These are phyloP conservation scores for Fistularia tabacaria DNA, from an alignment of 2,797 vertebrate genomes.

Conservation along the genomic window DNA sequence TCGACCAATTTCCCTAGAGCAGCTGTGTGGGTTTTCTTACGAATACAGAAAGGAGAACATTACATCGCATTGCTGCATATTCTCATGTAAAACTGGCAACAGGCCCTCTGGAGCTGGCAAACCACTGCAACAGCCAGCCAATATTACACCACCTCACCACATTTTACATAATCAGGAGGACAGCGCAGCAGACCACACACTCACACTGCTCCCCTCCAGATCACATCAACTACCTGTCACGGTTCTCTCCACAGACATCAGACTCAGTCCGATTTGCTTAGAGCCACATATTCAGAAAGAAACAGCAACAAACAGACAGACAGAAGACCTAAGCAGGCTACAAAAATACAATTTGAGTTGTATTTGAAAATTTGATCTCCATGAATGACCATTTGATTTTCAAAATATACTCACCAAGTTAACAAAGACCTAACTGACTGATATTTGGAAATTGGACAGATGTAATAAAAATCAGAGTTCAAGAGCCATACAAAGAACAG, in stretches of 20 bases:
- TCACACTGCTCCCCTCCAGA: constrained; percentile 41
- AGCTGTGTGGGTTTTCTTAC: constrained; percentile 65
- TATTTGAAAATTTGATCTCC: constrained; percentile 1
- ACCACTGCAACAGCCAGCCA: constrained; percentile 53
- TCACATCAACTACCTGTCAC: constrained; percentile 63
- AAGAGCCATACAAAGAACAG: constrained; percentile 48
- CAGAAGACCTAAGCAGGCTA: constrained; percentile 2
- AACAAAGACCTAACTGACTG: constrained; percentile 39
- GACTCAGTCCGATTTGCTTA: constrained; percentile 35
- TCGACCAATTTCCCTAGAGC: constrained; percentile 66
- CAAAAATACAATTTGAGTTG: neutral
- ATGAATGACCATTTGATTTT: constrained; percentile 20
- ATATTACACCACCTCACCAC: constrained; percentile 56
- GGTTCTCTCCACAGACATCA: constrained; percentile 37
- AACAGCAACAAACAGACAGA: constrained; percentile 6
- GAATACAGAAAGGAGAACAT: constrained; percentile 46
- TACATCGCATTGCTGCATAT: constrained; percentile 42
- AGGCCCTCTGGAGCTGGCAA: constrained; percentile 55
- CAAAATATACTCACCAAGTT: constrained; percentile 4
- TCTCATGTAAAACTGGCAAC: constrained; percentile 55
- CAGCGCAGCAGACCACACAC: constrained; percentile 61
- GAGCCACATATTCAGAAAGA: constrained; percentile 7
- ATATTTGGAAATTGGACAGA: constrained; percentile 42
- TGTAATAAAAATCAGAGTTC: constrained; percentile 61
- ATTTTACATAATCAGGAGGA: constrained; percentile 67